Evolutionary conservation across 2,113 vertebrate genomes (phyloP).

Genomic region (Hymenochirus boettgeri): DNA sequence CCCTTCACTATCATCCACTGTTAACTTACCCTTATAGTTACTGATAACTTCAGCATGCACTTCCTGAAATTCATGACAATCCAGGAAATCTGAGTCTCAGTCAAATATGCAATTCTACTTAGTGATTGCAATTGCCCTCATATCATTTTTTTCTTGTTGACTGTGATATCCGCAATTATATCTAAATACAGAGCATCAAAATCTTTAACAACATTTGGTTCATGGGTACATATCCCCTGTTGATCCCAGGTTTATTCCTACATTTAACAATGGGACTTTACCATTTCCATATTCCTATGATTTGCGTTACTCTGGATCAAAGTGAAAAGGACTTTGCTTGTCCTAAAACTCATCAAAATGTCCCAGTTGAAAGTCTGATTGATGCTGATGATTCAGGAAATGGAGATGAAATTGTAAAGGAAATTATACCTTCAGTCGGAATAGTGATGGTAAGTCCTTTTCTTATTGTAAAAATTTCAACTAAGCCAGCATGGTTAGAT

Average conservation of each 20-base stretch:
- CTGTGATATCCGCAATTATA: slow-evolving; percentile 29
- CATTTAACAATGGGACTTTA: slow-evolving; percentile 8
- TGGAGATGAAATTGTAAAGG: not conserved
- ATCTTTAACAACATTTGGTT: not conserved
- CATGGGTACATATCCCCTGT: not conserved
- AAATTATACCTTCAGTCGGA: not conserved
- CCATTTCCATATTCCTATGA: slow-evolving; percentile 20
- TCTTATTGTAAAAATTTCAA: too few relatives aligned
- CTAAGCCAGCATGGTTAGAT: too few relatives aligned
- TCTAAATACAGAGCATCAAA: slow-evolving; percentile 1
- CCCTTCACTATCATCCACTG: slow-evolving; percentile 35
- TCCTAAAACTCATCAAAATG: not conserved
- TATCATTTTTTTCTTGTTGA: slow-evolving; percentile 46
- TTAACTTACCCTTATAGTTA: slow-evolving; percentile 30
- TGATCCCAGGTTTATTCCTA: slow-evolving; percentile 5
- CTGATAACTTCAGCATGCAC: slow-evolving; percentile 37
- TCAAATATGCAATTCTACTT: slow-evolving; percentile 37
- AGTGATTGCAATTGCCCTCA: slow-evolving; percentile 36
- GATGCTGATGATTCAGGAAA: fast-evolving
- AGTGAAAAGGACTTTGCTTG: slow-evolving; percentile 16
- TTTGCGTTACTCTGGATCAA: slow-evolving; percentile 14
- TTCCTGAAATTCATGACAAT: slow-evolving; percentile 26
- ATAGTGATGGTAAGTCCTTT: too few relatives aligned
- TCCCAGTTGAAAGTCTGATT: not conserved
- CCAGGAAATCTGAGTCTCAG: not conserved